Evolutionary conservation across 2,888 invertebrate species (phyloP).

Genomic region (Drosophila lacicola): DNA sequence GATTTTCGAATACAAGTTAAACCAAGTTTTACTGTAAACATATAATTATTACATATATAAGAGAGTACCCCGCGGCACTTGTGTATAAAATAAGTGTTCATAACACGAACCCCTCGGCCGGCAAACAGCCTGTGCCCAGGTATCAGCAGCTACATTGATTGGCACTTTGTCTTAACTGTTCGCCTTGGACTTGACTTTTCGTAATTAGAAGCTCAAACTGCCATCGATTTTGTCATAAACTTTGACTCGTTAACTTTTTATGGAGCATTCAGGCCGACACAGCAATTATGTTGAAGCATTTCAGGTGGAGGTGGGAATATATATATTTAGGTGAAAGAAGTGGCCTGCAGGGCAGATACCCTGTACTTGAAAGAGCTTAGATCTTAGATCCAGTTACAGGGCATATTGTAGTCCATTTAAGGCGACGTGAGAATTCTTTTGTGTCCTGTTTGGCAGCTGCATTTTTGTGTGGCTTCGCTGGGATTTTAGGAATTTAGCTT

Average conservation of each 20-base stretch:
- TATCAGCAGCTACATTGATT: slow-evolving; percentile 22
- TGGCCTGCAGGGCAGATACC: slow-evolving; percentile 3
- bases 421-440: not conserved
- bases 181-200: slow-evolving; percentile 16
- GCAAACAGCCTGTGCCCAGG: not conserved
- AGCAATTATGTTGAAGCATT: slow-evolving; percentile 27
- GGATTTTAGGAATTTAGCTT: slow-evolving; percentile 66
- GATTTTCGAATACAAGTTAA: no score
- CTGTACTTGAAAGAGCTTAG: not conserved
- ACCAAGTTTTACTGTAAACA: not conserved
- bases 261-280: slow-evolving; percentile 17
- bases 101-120: not conserved
- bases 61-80: not conserved
- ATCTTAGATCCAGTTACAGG: not conserved
- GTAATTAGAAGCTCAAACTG: slow-evolving; percentile 45
- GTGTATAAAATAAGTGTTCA: not conserved
- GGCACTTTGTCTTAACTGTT: slow-evolving; percentile 9
- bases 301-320: not conserved
- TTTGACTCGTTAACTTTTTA: slow-evolving; percentile 35
- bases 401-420: not conserved
- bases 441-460: not conserved
- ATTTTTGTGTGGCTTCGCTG: slow-evolving; percentile 46
- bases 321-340: not conserved
- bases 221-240: slow-evolving; percentile 45
- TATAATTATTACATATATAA: not conserved